Base-by-base conservation (phyloP, 2,797 vertebrate genomes). In the Fistularia tabacaria region DNA sequence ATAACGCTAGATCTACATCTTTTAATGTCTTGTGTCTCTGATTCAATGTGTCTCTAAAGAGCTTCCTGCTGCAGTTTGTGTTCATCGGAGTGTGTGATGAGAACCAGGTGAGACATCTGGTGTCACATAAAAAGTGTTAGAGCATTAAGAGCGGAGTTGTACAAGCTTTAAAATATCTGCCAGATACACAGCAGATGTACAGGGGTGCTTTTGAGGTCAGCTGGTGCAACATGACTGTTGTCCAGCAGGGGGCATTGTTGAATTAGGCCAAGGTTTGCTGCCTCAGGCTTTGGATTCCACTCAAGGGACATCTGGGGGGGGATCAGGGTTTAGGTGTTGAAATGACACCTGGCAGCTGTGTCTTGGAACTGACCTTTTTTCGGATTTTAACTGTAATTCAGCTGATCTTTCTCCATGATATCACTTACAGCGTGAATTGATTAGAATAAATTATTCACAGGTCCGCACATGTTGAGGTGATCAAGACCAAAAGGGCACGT, bases 51-150 rank as follows among this genome's bases (percentile, higher is more conserved):
- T 66, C 72, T 64, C 75, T 62, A 56, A 64, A 58, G 76, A 65
- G 76, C 64, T 48, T 62, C 62, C 56, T 71, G 66, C 51, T 38
- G 53, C 69, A 46, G 57, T 62, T 38, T 54, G 62, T 36, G 70
- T 46, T 76, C 66, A 36, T n/a, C 59, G 59, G 55, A 44, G 46
- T 72, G 80, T 76, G 67, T 50, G 68, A 86, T 73, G 71, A 74
- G 65, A 80, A 77, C 51, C 77, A 79, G 74, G 54, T 78, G 71
- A 79, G 82, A 81, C 81, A 83, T 83, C 79, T 85, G 84, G 60
- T 67, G 62, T 69, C 66, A 51, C 73, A 81, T 79, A 71, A 84
- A 79, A 76, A 57, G 69, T 79, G 79, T 73, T 39, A 40, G 69
- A 78, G 52, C 69, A 81, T 65, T 72, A 64, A 69, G 14, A 76